phyloP scores from a whole-genome alignment of 2,113 vertebrate genomes.

The Odocoileus virginianus region DNA sequence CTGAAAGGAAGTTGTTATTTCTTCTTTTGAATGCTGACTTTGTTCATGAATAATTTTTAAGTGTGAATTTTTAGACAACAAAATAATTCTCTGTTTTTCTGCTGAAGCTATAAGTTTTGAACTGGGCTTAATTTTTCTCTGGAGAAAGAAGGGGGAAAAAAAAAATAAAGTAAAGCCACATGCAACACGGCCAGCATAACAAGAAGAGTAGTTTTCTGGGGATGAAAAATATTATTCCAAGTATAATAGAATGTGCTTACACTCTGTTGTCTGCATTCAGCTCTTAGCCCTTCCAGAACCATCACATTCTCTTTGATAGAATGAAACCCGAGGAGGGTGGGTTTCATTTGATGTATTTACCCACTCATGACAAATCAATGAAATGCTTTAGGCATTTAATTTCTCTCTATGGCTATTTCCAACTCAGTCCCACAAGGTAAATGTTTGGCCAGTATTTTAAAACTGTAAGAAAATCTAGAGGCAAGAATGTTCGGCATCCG shows the following conservation, averaged over 20 bases:
- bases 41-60: background rate
- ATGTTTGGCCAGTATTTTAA: constrained; percentile 28
- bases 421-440: background rate
- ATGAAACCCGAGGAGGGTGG: background rate
- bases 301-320: background rate
- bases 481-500: background rate
- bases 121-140: background rate
- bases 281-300: background rate
- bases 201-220: background rate
- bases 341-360: constrained; percentile 24
- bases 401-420: background rate
- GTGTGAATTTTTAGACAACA: background rate
- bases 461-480: constrained; percentile 20
- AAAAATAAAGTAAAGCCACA: background rate
- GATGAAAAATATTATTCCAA: background rate
- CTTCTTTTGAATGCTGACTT: background rate
- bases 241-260: background rate
- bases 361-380: background rate
- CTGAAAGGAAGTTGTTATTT: constrained; percentile 59
- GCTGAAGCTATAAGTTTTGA: background rate
- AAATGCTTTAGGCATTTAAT: constrained; percentile 19
- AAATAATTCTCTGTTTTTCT: background rate
- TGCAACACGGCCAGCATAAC: background rate
- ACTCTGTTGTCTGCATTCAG: background rate
- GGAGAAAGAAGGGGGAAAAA: background rate